Conservation (phyloP, 2,888 invertebrate genomes). For the Silvanus unidentatus region DNA sequence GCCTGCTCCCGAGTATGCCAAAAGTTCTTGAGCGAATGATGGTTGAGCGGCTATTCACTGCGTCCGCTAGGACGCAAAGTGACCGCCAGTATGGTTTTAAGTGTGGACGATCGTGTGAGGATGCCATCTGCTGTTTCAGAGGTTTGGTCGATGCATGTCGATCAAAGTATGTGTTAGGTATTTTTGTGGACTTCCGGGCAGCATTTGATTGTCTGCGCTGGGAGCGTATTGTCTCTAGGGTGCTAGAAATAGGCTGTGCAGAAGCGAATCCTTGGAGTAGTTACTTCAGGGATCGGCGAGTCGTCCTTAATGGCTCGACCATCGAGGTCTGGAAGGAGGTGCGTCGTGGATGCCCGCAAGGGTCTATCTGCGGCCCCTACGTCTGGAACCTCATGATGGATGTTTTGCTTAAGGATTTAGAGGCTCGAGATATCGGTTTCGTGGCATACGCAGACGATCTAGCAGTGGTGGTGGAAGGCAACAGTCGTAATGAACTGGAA, state of each 20-base stretch:
- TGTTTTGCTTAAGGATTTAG: neutral
- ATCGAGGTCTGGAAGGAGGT: slow-evolving; percentile 2
- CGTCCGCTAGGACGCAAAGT: neutral
- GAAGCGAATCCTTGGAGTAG: neutral
- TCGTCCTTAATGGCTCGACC: too few relatives aligned
- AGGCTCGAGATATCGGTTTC: neutral
- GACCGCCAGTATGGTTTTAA: neutral
- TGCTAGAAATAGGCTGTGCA: neutral
- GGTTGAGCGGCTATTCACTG: too few relatives aligned
- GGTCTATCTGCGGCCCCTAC: slow-evolving; percentile 9
- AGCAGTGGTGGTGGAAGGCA: neutral
- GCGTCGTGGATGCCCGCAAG: slow-evolving; percentile 11
- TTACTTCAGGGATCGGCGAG: too few relatives aligned
- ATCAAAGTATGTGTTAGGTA: neutral
- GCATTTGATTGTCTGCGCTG: neutral
- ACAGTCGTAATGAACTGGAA: neutral
- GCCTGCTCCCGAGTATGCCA: neutral
- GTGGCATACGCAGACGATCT: slow-evolving; percentile 8
- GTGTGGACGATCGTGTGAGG: neutral
- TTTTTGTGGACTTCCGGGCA: neutral
- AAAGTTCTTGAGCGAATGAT: slow-evolving; percentile 11
- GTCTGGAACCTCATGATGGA: slow-evolving; percentile 12
- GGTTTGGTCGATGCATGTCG: neutral
- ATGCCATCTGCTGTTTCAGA: neutral
- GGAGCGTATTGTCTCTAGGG: neutral